Conservation (phyloP, 2,797 vertebrate species). For the Todus mexicanus region DNA sequence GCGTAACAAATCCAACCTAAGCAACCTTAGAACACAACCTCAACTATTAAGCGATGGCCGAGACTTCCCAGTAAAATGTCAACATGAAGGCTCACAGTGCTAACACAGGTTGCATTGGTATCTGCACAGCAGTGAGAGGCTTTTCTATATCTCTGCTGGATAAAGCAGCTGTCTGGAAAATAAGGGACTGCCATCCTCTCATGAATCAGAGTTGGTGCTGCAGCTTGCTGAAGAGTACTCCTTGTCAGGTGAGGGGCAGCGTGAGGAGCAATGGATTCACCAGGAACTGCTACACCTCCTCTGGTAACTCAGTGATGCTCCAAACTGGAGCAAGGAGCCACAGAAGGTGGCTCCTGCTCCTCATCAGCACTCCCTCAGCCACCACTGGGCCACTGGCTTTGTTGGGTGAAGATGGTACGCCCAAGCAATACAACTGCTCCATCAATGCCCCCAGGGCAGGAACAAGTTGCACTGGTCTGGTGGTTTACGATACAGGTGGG, state of each 20-base stretch:
- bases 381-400: neutral
- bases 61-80: neutral
- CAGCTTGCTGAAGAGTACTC: neutral
- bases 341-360: neutral
- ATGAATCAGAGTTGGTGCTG: neutral
- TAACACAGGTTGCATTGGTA: rapidly evolving
- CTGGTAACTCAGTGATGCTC: neutral
- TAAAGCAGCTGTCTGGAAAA: neutral
- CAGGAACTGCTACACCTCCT: neutral
- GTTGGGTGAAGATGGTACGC: rapidly evolving
- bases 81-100: neutral
- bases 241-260: rapidly evolving
- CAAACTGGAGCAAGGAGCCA: neutral
- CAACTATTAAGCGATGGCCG: neutral
- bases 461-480: neutral
- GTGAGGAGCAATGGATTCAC: neutral
- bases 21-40: neutral
- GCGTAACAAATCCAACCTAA: neutral
- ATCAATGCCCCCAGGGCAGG: neutral
- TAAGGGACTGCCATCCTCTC: neutral
- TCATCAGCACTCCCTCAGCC: neutral
- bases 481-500: rapidly evolving
- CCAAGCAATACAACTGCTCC: neutral
- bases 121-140: neutral
- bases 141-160: neutral